These are phyloP conservation scores for Platerodrilus igneus DNA, from an alignment of 2,888 invertebrate species.

Conservation along the genomic window DNA sequence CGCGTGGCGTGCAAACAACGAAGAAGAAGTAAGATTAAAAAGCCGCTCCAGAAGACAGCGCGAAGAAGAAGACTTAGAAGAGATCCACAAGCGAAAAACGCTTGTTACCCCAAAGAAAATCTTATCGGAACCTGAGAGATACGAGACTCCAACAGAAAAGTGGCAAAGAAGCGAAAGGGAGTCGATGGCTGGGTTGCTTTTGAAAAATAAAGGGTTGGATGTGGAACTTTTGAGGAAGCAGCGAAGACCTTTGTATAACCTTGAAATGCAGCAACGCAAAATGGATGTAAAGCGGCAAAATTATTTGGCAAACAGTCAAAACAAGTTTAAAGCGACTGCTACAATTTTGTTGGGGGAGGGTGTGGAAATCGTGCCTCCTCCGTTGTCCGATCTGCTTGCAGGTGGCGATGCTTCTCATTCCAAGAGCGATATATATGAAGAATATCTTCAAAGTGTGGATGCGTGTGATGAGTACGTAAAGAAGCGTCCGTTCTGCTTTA, in stretches of 20 bases:
- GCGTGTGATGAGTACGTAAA: conserved; percentile 47
- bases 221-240: conserved; percentile 57
- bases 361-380: conserved; percentile 49
- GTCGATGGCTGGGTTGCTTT: conserved; percentile 59
- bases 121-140: no score
- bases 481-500: conserved; percentile 50
- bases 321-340: conserved; percentile 63
- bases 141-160: no score
- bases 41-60: no score
- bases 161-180: conserved; percentile 63
- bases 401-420: conserved; percentile 45
- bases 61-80: no score
- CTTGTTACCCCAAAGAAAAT: no score
- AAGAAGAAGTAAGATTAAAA: conserved; percentile 39
- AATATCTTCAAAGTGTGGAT: conserved; percentile 44
- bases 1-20: conserved; percentile 52
- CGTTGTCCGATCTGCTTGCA: conserved; percentile 44
- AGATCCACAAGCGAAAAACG: no score
- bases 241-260: conserved; percentile 56
- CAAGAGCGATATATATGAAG: conserved; percentile 42
- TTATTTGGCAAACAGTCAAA: conserved; percentile 55
- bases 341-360: conserved; percentile 60
- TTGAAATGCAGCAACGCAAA: conserved; percentile 55
- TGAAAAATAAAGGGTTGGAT: conserved; percentile 60
- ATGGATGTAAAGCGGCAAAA: conserved; percentile 56